Base-by-base conservation (phyloP, 1,140 invertebrate genomes). In the Anastrepha ludens region DNA sequence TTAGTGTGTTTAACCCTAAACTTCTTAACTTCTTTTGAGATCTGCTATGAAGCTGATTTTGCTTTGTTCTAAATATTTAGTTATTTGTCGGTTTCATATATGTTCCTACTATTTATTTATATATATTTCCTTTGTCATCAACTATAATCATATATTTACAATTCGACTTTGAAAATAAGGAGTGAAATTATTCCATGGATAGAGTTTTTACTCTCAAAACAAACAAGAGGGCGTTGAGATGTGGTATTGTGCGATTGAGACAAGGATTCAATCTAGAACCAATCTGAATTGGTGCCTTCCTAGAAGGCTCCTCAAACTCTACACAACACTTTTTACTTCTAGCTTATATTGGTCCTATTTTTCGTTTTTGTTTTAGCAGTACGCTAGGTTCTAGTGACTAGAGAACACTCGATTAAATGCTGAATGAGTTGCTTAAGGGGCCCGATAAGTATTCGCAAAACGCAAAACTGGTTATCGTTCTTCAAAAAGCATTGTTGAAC, bases 301-400 rank as follows among this genome's bases (percentile, higher is more conserved):
- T 1, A 29, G 29, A 29, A 29, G 29, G 29, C 29, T 55, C 6
- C 50, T 55, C 11, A 55, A 11, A 3, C 50, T 2, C 11, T 55
- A 11, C 50, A 55, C 50, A 55, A 55, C 3, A 55, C 50, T 55
- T 55, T 6, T 55, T 55, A 55, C 11, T 55, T 29, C 29, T 55
- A 55, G 6, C 50, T 55, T 55, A 55, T 55, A 55, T 55, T 55
- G 50, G 50, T 55, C 11, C 47, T 55, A 67, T 67, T 29, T 41
- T 85, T 70, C 4, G 17, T 78, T 78, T 55, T n/a, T 8, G 11
- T 81, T 58, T 55, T 81, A 81, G 50, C n/a, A 78, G 74, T 87
- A 87, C 87, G 88, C 85, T 89, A 89, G 88, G 85, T 88, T 89
- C 88, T 89, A 89, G 85, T 89, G 88, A 89, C 88, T 89, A 89